Percentiles rank a stretch among this genome's conserved stretches.
phyloP scores from a whole-genome alignment of 1,140 invertebrate species.

The Gryllus bimaculatus region DNA sequence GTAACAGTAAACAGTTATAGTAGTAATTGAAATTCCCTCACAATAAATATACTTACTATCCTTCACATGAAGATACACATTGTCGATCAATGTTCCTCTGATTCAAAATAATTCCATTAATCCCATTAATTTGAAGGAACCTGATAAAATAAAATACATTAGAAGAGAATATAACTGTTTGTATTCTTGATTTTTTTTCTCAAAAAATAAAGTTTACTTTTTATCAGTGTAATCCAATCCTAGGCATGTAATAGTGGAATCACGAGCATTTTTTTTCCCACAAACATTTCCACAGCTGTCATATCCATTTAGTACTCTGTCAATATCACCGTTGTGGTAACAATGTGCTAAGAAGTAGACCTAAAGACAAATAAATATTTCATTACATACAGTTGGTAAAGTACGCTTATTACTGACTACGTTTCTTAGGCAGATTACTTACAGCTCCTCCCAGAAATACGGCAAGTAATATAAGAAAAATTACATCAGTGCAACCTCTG shows the following conservation, averaged over 20 bases:
- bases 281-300: slow-evolving; percentile 60
- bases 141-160: slow-evolving; percentile 25
- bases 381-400: neutral
- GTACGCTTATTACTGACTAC: neutral
- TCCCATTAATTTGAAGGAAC: slow-evolving; percentile 32
- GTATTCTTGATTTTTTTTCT: no score
- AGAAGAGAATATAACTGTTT: no score
- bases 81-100: slow-evolving; percentile 30
- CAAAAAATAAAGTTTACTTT: neutral
- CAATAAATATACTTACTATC: slow-evolving; percentile 34
- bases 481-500: slow-evolving; percentile 16
- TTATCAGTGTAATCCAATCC: neutral
- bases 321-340: slow-evolving; percentile 44
- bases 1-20: no score
- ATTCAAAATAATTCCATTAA: slow-evolving; percentile 26
- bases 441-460: slow-evolving; percentile 9
- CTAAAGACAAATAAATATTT: slow-evolving; percentile 33
- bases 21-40: no score
- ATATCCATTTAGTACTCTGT: slow-evolving; percentile 52
- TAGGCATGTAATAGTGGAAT: neutral
- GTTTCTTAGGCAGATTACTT: neutral
- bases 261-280: slow-evolving; percentile 39
- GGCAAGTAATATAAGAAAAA: slow-evolving; percentile 11
- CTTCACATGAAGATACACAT: slow-evolving; percentile 41
- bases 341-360: slow-evolving; percentile 39